Evolutionary conservation across 2,797 vertebrate species (phyloP), one percentile per base, ranked within the genome.

Genomic region (Carduelis carduelis): DNA sequence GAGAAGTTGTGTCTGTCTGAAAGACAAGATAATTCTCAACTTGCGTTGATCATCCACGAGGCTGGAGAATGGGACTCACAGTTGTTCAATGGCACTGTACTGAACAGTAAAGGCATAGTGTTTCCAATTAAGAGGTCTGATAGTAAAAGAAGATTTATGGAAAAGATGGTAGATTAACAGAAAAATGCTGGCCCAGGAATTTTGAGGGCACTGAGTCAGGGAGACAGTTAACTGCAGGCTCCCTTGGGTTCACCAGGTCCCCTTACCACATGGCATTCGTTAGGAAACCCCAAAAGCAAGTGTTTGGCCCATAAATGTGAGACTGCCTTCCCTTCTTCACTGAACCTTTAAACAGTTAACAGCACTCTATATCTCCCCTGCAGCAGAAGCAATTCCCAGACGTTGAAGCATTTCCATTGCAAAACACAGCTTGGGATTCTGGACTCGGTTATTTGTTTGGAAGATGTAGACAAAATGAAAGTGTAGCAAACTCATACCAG

Each of bases 371-470:
- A 85, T 93, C 88, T 96, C 88, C 91, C 89, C 92, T 84, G 82
- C 85, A 90, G 87, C 94, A 95, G 87, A 87, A 90, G 76, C 79
- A 94, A 93, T 97, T 97, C 96, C 94, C 97, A 97, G 95, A 96
- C 79, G 2, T 94, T 96, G 78, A 95, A 96, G 90, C 78, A 96
- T 97, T 96, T 96, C 92, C 96, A 96, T 93, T 96, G 95, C 93
- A 94, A 96, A 96, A 95, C 96, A 96, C 93, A 97, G 97, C 95
- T 97, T 97, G 97, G 86, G 92, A 97, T 96, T 97, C 97, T 97
- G 96, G 92, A 96, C 90, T 86, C 27, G 1, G 76, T 92, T 96
- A 92, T 95, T 95, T 96, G 83, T 96, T 97, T 96, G 94, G 94
- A 96, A 95, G 94, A 95, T 91, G 86, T 53, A 97, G 95, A 95